phyloP scores from a whole-genome alignment of 2,113 vertebrate species.

The Sebastes fasciatus region DNA sequence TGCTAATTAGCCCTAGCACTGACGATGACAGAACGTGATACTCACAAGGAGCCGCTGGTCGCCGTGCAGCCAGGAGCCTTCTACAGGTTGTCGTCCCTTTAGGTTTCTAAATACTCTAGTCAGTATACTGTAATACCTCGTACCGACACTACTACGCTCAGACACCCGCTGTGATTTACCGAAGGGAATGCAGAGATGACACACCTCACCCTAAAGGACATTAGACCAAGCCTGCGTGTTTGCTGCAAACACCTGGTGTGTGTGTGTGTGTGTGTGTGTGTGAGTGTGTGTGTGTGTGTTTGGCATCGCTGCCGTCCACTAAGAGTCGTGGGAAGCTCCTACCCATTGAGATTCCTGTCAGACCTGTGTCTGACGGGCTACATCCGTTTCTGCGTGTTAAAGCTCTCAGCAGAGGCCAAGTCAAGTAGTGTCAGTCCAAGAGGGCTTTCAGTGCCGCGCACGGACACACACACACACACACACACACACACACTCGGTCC shows the following conservation, averaged over 20 bases:
- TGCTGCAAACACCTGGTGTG: not conserved
- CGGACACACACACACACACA: conserved; percentile 23
- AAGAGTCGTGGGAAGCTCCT: conserved; percentile 39
- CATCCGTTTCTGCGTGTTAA: conserved; percentile 49
- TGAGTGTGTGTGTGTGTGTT: not conserved
- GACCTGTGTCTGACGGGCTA: conserved; percentile 18
- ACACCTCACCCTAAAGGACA: not conserved
- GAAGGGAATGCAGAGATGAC: not conserved
- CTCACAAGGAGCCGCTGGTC: too few relatives aligned
- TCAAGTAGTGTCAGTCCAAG: conserved; percentile 47
- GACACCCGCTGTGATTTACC: not conserved
- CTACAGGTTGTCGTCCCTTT: too few relatives aligned
- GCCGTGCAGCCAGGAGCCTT: not conserved
- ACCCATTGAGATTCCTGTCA: conserved; percentile 64
- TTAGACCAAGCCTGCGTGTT: not conserved
- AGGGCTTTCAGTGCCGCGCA: conserved; percentile 52
- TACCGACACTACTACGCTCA: not conserved
- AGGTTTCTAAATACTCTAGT: not conserved
- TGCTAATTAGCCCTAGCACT: too few relatives aligned
- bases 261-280: not conserved
- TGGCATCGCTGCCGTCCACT: not conserved
- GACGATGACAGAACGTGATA: not conserved
- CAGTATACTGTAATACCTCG: not conserved
- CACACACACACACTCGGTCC: conserved; percentile 29
- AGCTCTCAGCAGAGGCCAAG: conserved; percentile 43